Conservation (phyloP, 2,113 vertebrate genomes). For the Glaucidium brasilianum region DNA sequence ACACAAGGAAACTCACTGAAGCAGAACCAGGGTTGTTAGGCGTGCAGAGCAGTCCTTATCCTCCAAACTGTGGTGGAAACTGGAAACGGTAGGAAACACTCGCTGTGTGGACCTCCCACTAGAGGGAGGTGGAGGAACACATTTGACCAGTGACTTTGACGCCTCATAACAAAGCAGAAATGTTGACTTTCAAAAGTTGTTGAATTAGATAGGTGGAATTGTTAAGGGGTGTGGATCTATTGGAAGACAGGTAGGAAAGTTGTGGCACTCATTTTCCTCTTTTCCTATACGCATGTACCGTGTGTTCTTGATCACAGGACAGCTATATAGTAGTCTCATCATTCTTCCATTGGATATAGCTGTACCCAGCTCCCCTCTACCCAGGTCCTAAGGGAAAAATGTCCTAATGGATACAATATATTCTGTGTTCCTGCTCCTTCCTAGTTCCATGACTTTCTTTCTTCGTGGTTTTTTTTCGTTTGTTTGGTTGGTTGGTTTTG, state of each 20-base stretch:
- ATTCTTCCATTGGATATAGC: neutral
- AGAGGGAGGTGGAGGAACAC: neutral
- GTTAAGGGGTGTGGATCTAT: neutral
- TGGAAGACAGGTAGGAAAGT: neutral
- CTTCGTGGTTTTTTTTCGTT: too few relatives aligned
- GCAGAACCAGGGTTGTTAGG: accelerated
- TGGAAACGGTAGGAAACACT: neutral
- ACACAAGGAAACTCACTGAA: neutral
- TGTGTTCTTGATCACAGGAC: neutral
- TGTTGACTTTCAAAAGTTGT: neutral
- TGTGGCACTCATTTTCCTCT: neutral
- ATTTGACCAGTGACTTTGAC: neutral
- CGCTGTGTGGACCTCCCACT: neutral
- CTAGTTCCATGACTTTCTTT: neutral
- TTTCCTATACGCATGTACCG: neutral
- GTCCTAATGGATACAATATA: neutral
- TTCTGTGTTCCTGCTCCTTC: neutral
- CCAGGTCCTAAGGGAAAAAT: neutral
- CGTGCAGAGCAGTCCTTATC: neutral
- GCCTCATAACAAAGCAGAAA: neutral
- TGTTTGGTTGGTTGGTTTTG: too few relatives aligned
- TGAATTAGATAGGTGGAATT: neutral
- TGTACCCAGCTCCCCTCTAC: neutral
- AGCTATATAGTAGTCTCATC: neutral
- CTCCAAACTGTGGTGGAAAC: neutral